Evolutionary conservation across 2,797 vertebrate genomes (phyloP), one percentile per base, ranked within the genome.

Genomic region (Carapus acus): DNA sequence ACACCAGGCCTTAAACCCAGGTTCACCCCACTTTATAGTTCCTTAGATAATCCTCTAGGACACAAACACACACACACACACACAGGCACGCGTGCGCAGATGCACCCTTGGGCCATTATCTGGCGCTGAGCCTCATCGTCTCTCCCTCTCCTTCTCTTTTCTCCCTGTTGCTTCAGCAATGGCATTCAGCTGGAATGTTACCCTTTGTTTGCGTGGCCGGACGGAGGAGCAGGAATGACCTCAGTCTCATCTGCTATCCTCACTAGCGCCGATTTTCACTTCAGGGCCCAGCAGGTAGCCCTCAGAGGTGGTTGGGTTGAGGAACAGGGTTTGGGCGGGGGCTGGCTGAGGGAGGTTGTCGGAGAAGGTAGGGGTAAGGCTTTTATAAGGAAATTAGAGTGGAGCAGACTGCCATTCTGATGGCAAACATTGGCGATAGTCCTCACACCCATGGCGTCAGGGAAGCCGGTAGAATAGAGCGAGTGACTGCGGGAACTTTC

Each of bases 181-280:
- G 88, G 89, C 89, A 92, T 94, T 91, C 89, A 86, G 82, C 81
- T 86, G 90, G 89, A 94, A 93, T 93, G 90, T 85, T 69, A 84
- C 88, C 77, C 90, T 88, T 94, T 92, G 84, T 87, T 82, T 76
- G 62, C 59, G 67, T 88, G 89, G 67, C 81, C 72, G 80, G 78
- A 85, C 77, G 77, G 69, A 74, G 87, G 88, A 85, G 85, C 87
- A 83, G 78, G 85, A 82, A 69, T 85, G 88, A 87, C 87, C 86
- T 85, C 83, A 88, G 88, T n/a, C 87, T 91, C 88, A 89, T 91
- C 87, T 90, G 87, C 85, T 89, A 84, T 88, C 89, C 88, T 88
- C 80, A 73, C 87, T 89, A 89, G 89, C 84, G 78, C 80, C 29
- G 84, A 90, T 94, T 93, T 92, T 88, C 89, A 85, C 91, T 91